Base-by-base conservation (phyloP, 2,113 vertebrate genomes). In the Colius striatus region DNA sequence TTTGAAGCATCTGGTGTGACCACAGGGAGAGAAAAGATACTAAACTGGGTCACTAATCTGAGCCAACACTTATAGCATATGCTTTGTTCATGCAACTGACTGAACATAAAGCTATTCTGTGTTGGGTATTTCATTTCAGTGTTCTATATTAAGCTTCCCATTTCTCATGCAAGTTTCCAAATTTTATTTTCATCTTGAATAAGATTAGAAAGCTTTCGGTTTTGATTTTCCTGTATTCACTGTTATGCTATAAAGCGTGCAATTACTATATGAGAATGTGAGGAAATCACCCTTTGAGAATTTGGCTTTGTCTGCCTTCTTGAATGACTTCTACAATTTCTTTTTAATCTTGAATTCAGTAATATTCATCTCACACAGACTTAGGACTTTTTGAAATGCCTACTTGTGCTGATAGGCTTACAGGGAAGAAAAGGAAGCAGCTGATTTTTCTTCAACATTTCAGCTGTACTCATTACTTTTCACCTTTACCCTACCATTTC, bases 301-400 rank as follows among this genome's bases (percentile, higher is more conserved):
- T 55, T 73, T 10, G 15, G 10, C 45, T 81, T 84, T 92, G 11
- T 72, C 66, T 90, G 63, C 47, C 43, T 57, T 81, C 26, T 72
- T 74, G 60, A 0, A 0, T 62, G 77, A 36, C 3, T 2, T 79
- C 47, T 50, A 66, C 50, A 62, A 58, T 79, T 16, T 70, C 14
- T 81, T 87, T 80, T 70, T 32, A 41, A 48, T 88, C 48, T 26
- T 29, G 22, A 83, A 63, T 15, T 0, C 4, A 0, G 0, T 71
- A 53, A n/a, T 75, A 54, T 25, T 75, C 5, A 47, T 66, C 22
- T 92, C 23, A 55, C 16, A 9, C 38, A 74, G 12, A 55, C 4
- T n/a, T 67, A 8, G 0, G 27, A 75, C 20, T 51, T 90, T 90
- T 76, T 76, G 51, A 87, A 91, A 82, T 70, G 16, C 9, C 50